A percentile compares a stretch with the other conserved stretches of the same genome.
phyloP scores from a whole-genome alignment of 2,113 vertebrate genomes.

The Cromileptes altivelis region DNA sequence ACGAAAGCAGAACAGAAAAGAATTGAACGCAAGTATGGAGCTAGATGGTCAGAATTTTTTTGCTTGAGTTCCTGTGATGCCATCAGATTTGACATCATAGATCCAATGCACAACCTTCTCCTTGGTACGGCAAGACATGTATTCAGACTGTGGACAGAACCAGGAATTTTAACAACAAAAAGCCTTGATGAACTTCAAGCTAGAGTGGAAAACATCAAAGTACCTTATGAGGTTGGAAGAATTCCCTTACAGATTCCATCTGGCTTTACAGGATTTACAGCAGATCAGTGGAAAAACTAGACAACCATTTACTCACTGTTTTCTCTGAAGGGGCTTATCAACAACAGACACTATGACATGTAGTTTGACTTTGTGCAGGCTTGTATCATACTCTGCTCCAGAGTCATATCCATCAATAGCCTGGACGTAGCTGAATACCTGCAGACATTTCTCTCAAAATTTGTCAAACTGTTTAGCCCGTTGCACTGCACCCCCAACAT shows the following conservation, averaged over 20 bases:
- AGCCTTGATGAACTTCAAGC: constrained; percentile 1
- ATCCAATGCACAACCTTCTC: not conserved
- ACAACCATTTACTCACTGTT: constrained; percentile 6
- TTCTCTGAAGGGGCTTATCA: constrained; percentile 3
- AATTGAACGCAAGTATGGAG: not conserved
- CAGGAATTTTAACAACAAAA: not conserved
- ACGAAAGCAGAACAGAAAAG: not conserved
- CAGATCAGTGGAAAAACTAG: constrained; percentile 5
- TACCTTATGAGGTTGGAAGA: not conserved
- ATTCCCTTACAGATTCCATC: not conserved
- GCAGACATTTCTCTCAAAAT: too few species aligned
- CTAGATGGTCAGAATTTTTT: too few species aligned
- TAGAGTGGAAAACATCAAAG: not conserved
- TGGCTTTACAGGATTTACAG: constrained; percentile 4
- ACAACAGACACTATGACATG: constrained; percentile 1
- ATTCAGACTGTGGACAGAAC: not conserved
- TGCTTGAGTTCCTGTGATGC: too few species aligned
- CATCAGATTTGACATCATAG: constrained; percentile 3
- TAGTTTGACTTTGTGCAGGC: constrained; percentile 5
- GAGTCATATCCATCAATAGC: too few species aligned
- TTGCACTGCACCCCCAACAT: too few species aligned
- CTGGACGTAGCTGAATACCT: too few species aligned
- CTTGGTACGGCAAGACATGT: not conserved
- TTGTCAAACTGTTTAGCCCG: too few species aligned
- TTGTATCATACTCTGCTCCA: too few species aligned